Conservation (phyloP, 2,113 vertebrate genomes). For the Corythaixoides concolor region DNA sequence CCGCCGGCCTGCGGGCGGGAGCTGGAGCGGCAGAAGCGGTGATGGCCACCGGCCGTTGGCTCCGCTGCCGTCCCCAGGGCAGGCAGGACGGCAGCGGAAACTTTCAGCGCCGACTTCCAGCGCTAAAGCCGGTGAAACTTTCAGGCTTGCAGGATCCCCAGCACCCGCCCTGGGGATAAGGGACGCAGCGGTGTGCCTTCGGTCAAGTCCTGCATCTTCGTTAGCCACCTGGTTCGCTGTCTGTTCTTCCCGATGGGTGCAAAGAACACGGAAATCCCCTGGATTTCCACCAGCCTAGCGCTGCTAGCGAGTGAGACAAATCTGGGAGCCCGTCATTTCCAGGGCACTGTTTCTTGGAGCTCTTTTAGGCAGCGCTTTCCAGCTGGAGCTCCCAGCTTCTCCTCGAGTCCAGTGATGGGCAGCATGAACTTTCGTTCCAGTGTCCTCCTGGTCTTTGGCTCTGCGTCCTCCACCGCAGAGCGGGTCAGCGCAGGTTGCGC, state of each 20-base stretch:
- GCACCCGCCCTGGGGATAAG: background rate
- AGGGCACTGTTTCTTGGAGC: background rate
- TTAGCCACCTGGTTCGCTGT: background rate
- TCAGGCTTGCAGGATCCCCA: background rate
- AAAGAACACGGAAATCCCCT: background rate
- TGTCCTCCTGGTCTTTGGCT: background rate
- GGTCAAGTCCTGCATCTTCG: background rate
- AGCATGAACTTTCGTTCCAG: background rate
- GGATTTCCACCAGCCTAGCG: background rate
- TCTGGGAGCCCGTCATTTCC: background rate
- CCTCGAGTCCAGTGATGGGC: background rate
- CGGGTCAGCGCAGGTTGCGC: rapidly evolving
- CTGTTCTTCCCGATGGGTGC: background rate
- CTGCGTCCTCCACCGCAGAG: background rate
- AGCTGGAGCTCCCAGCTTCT: background rate
- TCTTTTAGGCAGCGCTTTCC: background rate
- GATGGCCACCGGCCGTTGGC: background rate
- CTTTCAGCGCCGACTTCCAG: background rate
- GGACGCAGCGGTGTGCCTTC: background rate
- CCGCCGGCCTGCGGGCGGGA: rapidly evolving
- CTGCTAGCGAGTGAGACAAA: background rate
- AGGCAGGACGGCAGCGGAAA: rapidly evolving
- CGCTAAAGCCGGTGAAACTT: background rate
- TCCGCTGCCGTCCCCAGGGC: background rate
- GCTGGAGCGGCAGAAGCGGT: background rate